These are phyloP conservation scores for Brachyrhaphis roseni DNA, from an alignment of 2,797 vertebrate genomes.

Conservation along the genomic window DNA sequence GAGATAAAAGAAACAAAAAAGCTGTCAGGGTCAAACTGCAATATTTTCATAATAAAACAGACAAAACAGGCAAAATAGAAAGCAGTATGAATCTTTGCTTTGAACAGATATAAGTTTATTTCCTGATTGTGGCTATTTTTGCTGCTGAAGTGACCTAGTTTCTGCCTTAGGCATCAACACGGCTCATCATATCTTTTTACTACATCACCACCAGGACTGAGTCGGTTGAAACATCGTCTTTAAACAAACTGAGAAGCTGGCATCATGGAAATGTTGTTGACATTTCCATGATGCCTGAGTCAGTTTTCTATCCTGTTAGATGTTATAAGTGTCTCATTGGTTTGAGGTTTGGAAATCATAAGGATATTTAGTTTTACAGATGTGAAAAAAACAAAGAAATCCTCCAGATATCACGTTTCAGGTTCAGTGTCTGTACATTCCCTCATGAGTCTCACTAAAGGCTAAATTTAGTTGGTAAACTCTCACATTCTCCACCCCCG, in stretches of 20 bases:
- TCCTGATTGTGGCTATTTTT: conserved; percentile 13
- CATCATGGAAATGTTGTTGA: neutral
- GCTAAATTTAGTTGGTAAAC: conserved; percentile 61
- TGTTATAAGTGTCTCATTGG: neutral
- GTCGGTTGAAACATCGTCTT: neutral
- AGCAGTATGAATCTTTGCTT: neutral
- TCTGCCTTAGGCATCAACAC: conserved; percentile 50
- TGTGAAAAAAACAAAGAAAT: neutral
- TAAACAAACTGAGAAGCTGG: neutral
- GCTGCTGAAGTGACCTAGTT: conserved; percentile 47
- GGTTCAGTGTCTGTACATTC: conserved; percentile 25
- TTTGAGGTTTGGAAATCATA: neutral
- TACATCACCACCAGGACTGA: conserved; percentile 5
- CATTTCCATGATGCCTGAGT: neutral
- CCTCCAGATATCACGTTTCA: conserved; percentile 19
- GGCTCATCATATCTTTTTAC: conserved; percentile 24
- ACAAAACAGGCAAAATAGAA: neutral
- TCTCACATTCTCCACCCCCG: conserved; percentile 46
- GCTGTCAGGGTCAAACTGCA: neutral
- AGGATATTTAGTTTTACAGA: neutral
- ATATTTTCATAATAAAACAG: neutral
- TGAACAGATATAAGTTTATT: conserved; percentile 8
- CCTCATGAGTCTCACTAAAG: conserved; percentile 31
- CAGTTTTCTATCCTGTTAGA: neutral
- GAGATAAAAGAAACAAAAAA: neutral